Evolutionary conservation across 2,888 invertebrate species (phyloP), one percentile per base, ranked within the genome.

Genomic region (Anthrax anthrax): DNA sequence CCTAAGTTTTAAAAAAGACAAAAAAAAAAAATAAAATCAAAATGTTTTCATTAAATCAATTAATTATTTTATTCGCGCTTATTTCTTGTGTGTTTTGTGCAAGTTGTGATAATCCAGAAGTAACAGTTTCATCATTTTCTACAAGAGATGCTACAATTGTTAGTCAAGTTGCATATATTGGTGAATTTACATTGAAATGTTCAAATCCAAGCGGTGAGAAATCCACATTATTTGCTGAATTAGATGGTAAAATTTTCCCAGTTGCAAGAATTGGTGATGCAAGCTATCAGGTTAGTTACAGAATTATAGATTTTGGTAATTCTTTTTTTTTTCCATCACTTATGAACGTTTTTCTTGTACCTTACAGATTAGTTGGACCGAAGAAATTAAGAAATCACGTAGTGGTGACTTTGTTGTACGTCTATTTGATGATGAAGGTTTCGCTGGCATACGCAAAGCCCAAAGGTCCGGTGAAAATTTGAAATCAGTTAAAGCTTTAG

Each of bases 121-220:
- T n/a, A 45, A 42, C 44, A 42, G 32, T 42, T 19, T 38, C 46
- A 17, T 37, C 29, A 12, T 95, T 92, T 68, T 90, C 92, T 41
- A 94, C 94, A 17, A 78, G 83, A 65, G 96, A 97, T 72, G 90
- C 89, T 0, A 89, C 92, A 42, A 80, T 95, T 51, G 81, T 96
- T 13, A 83, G 85, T 53, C 84, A 79, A 63, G 86, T 95, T 55
- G 94, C 91, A 1, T 90, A 88, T 67, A 84, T 96, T 57, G 81
- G 86, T 14, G 91, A 95, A 68, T 94, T 96, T 70, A 75, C 80
- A 12, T 70, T 96, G 39, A 80, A 82, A 61, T 96, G 96, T 62
- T 75, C 74, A 54, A 78, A 81, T 54, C 70, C 72, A 4, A 55
- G 73, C 55, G 71, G 73, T 48, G 77, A 75, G 51, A 78, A 76